Evolutionary conservation across 2,888 invertebrate genomes (phyloP), one percentile per base, ranked within the genome.

Genomic region (Enchytraeus crypticus): DNA sequence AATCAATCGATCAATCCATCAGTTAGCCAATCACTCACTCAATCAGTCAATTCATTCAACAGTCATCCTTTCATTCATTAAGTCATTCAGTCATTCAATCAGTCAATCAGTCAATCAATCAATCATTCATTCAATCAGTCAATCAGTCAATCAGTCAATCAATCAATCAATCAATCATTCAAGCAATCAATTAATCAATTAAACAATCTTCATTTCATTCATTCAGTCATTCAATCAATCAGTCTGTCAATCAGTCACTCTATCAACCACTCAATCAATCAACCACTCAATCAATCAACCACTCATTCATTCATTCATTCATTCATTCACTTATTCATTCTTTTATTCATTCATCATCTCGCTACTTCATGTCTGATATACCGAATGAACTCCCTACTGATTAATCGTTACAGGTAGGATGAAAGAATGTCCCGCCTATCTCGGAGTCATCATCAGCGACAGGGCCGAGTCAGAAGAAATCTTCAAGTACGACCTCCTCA

Each of bases 351-450:
- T n/a, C n/a, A n/a, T n/a, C n/a, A n/a, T n/a, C n/a, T n/a, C n/a
- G n/a, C n/a, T n/a, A n/a, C n/a, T n/a, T n/a, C n/a, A n/a, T n/a
- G n/a, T n/a, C n/a, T n/a, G n/a, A n/a, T n/a, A n/a, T n/a, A 11
- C 38, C 8, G 8, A 8, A 18, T 38, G 38, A 11, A 38, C 18
- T 18, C 38, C 8, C 18, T 8, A 11, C 38, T 38, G 38, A 45
- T 55, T 54, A 18, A 33, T 14, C 29, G 11, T 47, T 59, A 2
- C 60, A 68, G 69, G 69, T 32, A 61, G 62, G 11, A 66, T 75
- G 58, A 66, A 66, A 18, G 65, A 63, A 14, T 76, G 75, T 56
- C 77, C 77, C 0, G 74, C 71, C n/a, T 71, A 73, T 45, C 63
- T 77, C 23, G 71, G 69, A n/a, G 57, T 68, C n/a, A 64, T 61